Evolutionary conservation across 2,888 invertebrate genomes (phyloP).

Genomic region (Papilio gigon): DNA sequence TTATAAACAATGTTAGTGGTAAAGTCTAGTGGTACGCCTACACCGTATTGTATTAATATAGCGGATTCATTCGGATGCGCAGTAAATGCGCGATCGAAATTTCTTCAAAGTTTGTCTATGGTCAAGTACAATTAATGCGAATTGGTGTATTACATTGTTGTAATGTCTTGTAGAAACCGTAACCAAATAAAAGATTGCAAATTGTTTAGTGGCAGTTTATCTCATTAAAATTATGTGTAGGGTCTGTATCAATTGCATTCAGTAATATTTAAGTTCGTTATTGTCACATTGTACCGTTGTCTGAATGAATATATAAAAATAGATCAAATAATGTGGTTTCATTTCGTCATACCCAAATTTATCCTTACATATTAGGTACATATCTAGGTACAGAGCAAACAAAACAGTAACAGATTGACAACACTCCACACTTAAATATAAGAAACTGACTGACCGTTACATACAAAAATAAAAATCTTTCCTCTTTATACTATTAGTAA

Average conservation of each 20-base stretch:
- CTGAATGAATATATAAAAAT: conserved; percentile 82
- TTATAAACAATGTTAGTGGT: conserved; percentile 36
- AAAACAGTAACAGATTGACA: too few species aligned
- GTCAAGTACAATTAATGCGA: conserved; percentile 59
- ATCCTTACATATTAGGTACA: too few species aligned
- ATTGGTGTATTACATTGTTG: conserved; percentile 55
- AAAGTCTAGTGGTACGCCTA: conserved; percentile 21
- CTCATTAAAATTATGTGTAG: conserved; percentile 64
- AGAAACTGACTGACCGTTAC: too few species aligned
- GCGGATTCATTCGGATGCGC: conserved; percentile 41
- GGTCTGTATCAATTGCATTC: conserved; percentile 72
- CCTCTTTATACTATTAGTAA: too few species aligned
- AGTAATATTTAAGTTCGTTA: conserved; percentile 80
- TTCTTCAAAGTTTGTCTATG: conserved; percentile 47
- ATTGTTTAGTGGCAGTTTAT: conserved; percentile 62
- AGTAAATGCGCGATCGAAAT: conserved; percentile 29
- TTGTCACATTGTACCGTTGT: conserved; percentile 83
- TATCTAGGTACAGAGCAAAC: too few species aligned
- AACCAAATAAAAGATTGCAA: conserved; percentile 54
- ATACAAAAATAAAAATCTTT: too few species aligned
- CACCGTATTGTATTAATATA: conserved; percentile 23
- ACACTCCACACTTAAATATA: too few species aligned
- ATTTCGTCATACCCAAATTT: conserved; percentile 52
- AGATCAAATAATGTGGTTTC: conserved; percentile 71
- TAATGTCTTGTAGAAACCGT: conserved; percentile 56